Evolutionary conservation across 2,113 vertebrate genomes (phyloP).

Genomic region (Takifugu flavidus): DNA sequence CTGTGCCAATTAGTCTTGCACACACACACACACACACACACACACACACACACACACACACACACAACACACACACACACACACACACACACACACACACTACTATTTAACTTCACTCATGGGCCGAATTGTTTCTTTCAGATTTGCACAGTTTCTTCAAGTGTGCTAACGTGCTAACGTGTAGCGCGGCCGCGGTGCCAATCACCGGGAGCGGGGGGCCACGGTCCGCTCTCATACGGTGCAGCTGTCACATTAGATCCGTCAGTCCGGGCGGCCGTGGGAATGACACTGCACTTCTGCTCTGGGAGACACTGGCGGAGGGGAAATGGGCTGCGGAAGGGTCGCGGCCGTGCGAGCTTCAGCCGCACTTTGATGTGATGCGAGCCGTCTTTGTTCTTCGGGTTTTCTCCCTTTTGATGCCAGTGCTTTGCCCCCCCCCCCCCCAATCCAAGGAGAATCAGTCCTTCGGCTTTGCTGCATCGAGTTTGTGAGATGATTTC

Average conservation of each 20-base stretch:
- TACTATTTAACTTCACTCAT: constrained; percentile 24
- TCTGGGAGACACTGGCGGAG: constrained; percentile 23
- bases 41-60: constrained; percentile 1
- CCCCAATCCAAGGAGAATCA: constrained; percentile 11
- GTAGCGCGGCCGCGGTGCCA: constrained; percentile 47
- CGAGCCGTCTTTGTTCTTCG: not conserved
- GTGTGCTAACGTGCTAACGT: not conserved
- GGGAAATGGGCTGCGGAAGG: constrained; percentile 5
- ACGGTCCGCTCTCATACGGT: constrained; percentile 54
- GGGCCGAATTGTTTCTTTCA: constrained; percentile 5
- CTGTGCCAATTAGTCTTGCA: constrained; percentile 60
- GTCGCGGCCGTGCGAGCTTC: not conserved
- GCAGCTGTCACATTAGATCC: constrained; percentile 69
- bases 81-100: not conserved
- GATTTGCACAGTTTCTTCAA: constrained; percentile 3
- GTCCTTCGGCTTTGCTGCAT: constrained; percentile 27
- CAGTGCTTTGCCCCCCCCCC: not conserved
- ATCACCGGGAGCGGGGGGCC: constrained; percentile 32
- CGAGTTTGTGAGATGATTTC: constrained; percentile 30
- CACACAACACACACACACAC: constrained; percentile 12
- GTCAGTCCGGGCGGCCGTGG: constrained; percentile 53
- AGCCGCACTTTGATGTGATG: constrained; percentile 24
- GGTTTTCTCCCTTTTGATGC: not conserved
- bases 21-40: constrained; percentile 1
- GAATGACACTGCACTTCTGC: constrained; percentile 65